phyloP scores from a whole-genome alignment of 2,113 vertebrate genomes.

The Chaenogobius annularis region DNA sequence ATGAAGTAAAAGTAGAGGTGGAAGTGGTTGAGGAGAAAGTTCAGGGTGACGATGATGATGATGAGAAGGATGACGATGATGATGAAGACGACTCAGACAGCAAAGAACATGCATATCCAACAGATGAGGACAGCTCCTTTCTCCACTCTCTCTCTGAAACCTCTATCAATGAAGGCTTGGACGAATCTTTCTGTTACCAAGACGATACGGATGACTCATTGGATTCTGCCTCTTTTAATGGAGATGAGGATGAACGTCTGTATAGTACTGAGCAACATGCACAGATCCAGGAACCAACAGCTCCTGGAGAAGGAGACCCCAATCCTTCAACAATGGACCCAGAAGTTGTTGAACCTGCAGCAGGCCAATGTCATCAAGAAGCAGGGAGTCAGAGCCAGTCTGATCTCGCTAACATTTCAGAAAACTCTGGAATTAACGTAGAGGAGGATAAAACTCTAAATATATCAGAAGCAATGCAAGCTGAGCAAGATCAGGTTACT shows the following conservation, averaged over 20 bases:
- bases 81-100: constrained; percentile 32
- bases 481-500: constrained; percentile 17
- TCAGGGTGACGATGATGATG: constrained; percentile 61
- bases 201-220: constrained; percentile 92
- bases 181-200: constrained; percentile 90
- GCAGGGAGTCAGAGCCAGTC: constrained; percentile 1
- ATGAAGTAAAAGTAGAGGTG: constrained; percentile 65
- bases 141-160: constrained; percentile 91
- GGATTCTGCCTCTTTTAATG: constrained; percentile 88
- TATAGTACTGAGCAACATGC: constrained; percentile 89
- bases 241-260: constrained; percentile 85
- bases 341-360: constrained; percentile 20
- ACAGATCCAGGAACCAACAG: constrained; percentile 40
- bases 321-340: constrained; percentile 24
- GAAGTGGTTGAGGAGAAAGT: constrained; percentile 64
- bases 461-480: background rate
- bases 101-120: constrained; percentile 65
- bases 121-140: constrained; percentile 88
- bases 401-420: constrained; percentile 21
- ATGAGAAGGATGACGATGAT: constrained; percentile 38
- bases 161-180: constrained; percentile 89
- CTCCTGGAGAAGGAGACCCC: background rate
- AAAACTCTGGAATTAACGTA: constrained; percentile 5
- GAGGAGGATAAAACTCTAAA: constrained; percentile 18
- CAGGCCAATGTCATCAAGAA: constrained; percentile 26